Conservation (phyloP, 2,888 invertebrate species). For the Itoplectis maculator region DNA sequence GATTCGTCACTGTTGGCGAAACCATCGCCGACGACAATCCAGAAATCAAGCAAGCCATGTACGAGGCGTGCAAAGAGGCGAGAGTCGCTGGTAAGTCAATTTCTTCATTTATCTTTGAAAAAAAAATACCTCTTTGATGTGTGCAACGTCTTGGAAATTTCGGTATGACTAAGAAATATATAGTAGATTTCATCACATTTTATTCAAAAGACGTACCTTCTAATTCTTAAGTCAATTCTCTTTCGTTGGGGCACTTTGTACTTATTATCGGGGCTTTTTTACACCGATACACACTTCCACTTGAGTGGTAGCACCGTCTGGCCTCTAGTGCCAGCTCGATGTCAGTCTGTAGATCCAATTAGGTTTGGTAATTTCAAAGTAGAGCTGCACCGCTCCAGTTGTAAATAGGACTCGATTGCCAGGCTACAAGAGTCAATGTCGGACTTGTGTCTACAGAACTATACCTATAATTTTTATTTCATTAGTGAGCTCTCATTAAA, state of each 20-base stretch:
- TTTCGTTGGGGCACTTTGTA: background rate
- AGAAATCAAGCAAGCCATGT: conserved; percentile 99
- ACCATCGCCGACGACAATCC: conserved; percentile 99
- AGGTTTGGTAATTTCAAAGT: conserved; percentile 4
- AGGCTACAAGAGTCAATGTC: background rate
- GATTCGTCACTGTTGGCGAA: conserved; percentile 99
- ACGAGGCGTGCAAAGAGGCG: conserved; percentile 98
- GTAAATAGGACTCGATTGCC: conserved; percentile 15
- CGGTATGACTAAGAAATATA: background rate
- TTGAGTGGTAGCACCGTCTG: conserved; percentile 8
- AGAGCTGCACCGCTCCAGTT: background rate
- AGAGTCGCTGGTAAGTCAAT: conserved; percentile 93
- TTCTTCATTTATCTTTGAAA: background rate
- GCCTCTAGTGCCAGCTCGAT: conserved; percentile 27
- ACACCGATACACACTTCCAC: background rate
- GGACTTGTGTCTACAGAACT: background rate
- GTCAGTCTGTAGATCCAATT: conserved; percentile 19
- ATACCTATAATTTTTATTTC: background rate
- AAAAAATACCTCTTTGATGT: no score
- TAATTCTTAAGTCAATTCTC: background rate
- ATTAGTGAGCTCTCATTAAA: conserved; percentile 14
- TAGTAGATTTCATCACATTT: background rate
- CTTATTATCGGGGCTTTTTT: background rate
- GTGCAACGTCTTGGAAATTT: background rate
- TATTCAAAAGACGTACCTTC: background rate